A percentile compares a stretch with the other conserved stretches of the same genome.
These are phyloP conservation scores for Phenganax subtilis DNA, from an alignment of 92 coral and sea anemone genomes.

Conservation along the genomic window DNA sequence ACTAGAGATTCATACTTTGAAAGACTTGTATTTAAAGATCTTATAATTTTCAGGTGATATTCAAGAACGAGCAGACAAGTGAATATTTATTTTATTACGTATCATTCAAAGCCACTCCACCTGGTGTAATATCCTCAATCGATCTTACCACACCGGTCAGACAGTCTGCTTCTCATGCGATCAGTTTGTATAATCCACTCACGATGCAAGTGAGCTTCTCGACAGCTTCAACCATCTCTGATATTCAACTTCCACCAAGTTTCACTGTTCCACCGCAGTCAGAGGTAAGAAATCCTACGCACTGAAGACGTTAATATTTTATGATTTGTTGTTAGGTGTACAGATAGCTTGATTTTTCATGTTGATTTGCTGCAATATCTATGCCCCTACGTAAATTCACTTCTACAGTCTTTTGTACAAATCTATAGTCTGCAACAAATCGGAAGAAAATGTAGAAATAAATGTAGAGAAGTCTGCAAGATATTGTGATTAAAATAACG, in stretches of 20 bases:
- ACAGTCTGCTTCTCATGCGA: conserved; percentile 87
- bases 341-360: too few relatives aligned
- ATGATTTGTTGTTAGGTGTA: too few relatives aligned
- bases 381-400: too few relatives aligned
- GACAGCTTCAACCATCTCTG: conserved; percentile 78
- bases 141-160: conserved; percentile 91
- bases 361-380: too few relatives aligned
- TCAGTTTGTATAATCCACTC: conserved; percentile 86
- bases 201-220: conserved; percentile 82
- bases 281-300: conserved; percentile 53
- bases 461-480: too few relatives aligned
- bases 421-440: too few relatives aligned
- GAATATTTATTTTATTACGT: conserved; percentile 89
- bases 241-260: conserved; percentile 83
- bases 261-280: conserved; percentile 90
- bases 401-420: too few relatives aligned
- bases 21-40: background rate
- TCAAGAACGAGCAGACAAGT: conserved; percentile 79
- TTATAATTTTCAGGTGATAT: conserved; percentile 62
- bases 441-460: too few relatives aligned
- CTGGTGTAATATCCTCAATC: conserved; percentile 87
- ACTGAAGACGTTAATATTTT: too few relatives aligned
- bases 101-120: conserved; percentile 87
- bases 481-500: too few relatives aligned
- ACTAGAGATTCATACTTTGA: too few relatives aligned